These are phyloP conservation scores for Kradibia gibbosae DNA, from an alignment of 1,140 invertebrate genomes.

Conservation along the genomic window DNA sequence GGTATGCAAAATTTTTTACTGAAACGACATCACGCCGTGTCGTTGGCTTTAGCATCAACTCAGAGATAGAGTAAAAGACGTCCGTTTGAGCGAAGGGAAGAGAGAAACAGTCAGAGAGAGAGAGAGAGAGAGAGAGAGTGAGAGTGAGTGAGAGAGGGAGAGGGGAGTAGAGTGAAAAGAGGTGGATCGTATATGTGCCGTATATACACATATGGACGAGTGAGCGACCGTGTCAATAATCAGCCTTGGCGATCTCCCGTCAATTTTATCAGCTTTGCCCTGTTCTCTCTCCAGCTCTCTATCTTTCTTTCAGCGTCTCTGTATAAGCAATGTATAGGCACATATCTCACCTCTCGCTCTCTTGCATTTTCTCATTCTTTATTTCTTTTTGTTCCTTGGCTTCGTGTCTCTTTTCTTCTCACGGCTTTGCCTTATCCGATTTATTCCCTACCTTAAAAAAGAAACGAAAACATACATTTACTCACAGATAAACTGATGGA, in stretches of 20 bases:
- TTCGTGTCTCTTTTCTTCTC: neutral
- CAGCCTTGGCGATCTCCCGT: constrained; percentile 3
- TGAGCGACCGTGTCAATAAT: constrained; percentile 10
- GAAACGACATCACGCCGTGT: neutral
- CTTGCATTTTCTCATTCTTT: neutral
- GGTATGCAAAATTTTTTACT: neutral
- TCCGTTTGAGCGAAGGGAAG: too few species aligned
- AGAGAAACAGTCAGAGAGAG: neutral
- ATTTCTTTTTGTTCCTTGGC: neutral
- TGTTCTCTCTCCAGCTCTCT: neutral
- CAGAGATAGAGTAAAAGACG: neutral
- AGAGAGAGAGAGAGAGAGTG: neutral
- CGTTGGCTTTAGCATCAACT: neutral
- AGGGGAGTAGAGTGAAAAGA: neutral
- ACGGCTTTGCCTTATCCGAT: neutral
- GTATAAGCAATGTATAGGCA: neutral
- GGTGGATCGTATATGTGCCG: neutral
- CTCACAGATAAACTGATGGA: neutral
- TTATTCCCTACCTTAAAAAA: neutral
- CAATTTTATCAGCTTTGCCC: constrained; percentile 14
- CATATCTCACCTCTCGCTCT: neutral
- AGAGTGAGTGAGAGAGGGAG: neutral
- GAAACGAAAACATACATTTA: neutral
- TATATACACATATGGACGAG: neutral
- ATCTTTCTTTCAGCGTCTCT: neutral